Percentiles rank a stretch among this genome's conserved stretches.
Conservation (phyloP, 1,140 invertebrate species). For the Heliothis virescens region DNA sequence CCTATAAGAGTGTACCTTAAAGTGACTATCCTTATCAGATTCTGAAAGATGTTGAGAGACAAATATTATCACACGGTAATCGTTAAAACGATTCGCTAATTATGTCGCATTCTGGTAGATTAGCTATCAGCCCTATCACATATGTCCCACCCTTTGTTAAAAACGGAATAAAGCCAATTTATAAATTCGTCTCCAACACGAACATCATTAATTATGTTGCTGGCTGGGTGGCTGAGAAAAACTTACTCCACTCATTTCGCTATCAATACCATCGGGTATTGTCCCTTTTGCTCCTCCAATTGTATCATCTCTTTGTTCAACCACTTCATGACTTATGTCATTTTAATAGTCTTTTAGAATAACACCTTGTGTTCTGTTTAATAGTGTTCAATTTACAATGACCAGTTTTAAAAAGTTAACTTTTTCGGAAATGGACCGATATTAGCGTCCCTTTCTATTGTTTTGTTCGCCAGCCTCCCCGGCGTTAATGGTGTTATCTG, state of each 20-base stretch:
- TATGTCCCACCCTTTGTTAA: constrained; percentile 66
- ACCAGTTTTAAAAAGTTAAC: constrained; percentile 44
- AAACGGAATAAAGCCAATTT: constrained; percentile 83
- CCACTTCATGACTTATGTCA: constrained; percentile 43
- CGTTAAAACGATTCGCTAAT: constrained; percentile 58
- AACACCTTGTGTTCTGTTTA: constrained; percentile 35
- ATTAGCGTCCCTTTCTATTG: constrained; percentile 72
- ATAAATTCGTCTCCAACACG: constrained; percentile 84
- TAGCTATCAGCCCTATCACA: constrained; percentile 72
- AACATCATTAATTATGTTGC: constrained; percentile 86
- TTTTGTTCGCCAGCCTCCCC: constrained; percentile 76
- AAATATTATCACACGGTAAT: constrained; percentile 33
- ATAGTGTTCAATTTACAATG: constrained; percentile 57
- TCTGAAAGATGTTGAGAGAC: neutral
- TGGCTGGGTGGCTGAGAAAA: constrained; percentile 85
- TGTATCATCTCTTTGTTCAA: constrained; percentile 44
- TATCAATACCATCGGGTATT: constrained; percentile 78
- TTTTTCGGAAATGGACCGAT: constrained; percentile 52
- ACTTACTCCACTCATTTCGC: constrained; percentile 84
- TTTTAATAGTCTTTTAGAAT: neutral
- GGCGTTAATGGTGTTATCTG: constrained; percentile 85
- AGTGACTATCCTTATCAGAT: constrained; percentile 6
- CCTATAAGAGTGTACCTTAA: neutral
- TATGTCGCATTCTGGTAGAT: constrained; percentile 70
- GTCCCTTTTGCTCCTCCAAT: constrained; percentile 69